Percentiles rank a stretch among this genome's conserved stretches.
Evolutionary conservation across 2,113 vertebrate genomes (phyloP).

Genomic region (Ascaphus truei): DNA sequence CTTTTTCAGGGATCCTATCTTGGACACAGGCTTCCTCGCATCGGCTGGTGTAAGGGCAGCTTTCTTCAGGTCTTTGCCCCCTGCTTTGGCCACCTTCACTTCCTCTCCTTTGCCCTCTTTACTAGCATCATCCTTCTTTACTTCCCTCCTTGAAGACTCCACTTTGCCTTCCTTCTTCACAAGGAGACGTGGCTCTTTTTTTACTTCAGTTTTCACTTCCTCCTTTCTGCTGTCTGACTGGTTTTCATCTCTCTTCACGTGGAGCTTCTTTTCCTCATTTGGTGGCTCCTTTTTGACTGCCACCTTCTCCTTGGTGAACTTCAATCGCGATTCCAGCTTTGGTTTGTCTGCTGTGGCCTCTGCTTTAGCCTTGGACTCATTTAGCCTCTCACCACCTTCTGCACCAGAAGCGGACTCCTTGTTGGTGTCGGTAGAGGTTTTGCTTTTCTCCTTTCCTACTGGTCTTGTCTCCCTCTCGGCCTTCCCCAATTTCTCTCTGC

Average conservation of each 20-base stretch:
- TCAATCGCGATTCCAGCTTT: constrained; percentile 46
- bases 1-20: constrained; percentile 46
- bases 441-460: constrained; percentile 51
- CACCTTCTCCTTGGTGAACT: constrained; percentile 56
- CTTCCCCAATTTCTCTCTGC: constrained; percentile 42
- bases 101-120: constrained; percentile 63
- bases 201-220: constrained; percentile 34
- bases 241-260: constrained; percentile 65
- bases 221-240: constrained; percentile 12
- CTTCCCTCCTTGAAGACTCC: constrained; percentile 44
- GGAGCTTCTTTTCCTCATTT: constrained; percentile 64
- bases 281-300: constrained; percentile 61
- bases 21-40: constrained; percentile 34
- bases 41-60: constrained; percentile 33
- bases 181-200: constrained; percentile 41
- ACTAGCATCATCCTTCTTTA: constrained; percentile 45
- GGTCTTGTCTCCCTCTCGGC: constrained; percentile 58
- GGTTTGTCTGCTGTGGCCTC: background rate
- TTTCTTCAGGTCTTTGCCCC: constrained; percentile 57
- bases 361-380: constrained; percentile 43
- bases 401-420: constrained; percentile 43
- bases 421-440: constrained; percentile 34
- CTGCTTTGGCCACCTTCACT: constrained; percentile 53
- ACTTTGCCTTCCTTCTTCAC: constrained; percentile 64
- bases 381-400: constrained; percentile 61